Base-by-base conservation (phyloP, 2,113 vertebrate species). In the Cheilinus undulatus region DNA sequence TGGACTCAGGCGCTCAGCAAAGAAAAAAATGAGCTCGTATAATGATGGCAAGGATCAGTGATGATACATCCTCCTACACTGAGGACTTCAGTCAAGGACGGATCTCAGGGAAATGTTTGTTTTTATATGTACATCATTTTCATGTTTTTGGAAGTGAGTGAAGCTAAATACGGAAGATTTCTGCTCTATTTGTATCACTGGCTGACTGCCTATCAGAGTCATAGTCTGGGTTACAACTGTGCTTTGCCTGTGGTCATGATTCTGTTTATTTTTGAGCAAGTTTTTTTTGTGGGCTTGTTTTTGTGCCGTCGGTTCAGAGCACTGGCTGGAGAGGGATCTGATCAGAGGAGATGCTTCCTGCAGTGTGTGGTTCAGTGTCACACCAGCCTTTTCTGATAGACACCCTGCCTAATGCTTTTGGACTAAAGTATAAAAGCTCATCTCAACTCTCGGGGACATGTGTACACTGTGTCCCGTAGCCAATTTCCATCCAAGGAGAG, bases 311-410 rank as follows among this genome's bases (percentile, higher is more conserved):
- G 7, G 24, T 64, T 17, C 52, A 51, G 59, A 48, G 69, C 9
- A 34, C 49, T 46, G 52, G 43, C 61, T 56, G 73, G 76, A 77
- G 70, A 66, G 65, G 57, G 51, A 76, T 80, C 71, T 84, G 86
- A 89, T 88, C 81, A 83, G 78, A 87, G 74, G 32, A 78, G 84
- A 86, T 80, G 80, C 76, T 88, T 91, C 81, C 83, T 36, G 66
- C 30, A 22, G 62, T 76, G 76, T 52, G 71, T 70, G 63, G 75
- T 79, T 80, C 78, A 69, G 73, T 83, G 85, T 86, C 80, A 73
- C 45, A 51, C 67, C 85, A 78, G 58, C 9, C 56, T 72, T 50
- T 28, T 23, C 68, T 89, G 89, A 92, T 77, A 74, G 89, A 92
- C 87, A 70, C 22, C n/a, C 62, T 38, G 83, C 79, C 78, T 89